Evolutionary conservation across 2,113 vertebrate genomes (phyloP), one percentile per base, ranked within the genome.

Genomic region (Ancistrus triradiatus): DNA sequence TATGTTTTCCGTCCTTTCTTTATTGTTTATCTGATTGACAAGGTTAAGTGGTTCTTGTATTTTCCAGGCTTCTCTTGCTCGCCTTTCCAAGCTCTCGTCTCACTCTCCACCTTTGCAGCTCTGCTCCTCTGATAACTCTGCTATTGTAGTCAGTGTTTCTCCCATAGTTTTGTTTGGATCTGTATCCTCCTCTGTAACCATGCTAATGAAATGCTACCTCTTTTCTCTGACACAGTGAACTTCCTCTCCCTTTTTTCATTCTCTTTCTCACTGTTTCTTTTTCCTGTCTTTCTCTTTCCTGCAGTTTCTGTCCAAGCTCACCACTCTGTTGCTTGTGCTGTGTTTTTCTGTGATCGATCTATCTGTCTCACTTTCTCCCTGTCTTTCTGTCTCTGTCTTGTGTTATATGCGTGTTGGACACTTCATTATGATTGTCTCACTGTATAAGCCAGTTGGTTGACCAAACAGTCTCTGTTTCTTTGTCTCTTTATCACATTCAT

Each of bases 21-120:
- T 80, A 73, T 79, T 81, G 75, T 71, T 80, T 82, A 75, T 84
- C 82, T 77, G 76, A 88, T 78, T 87, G 86, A 87, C 83, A 66
- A 78, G 83, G 85, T 81, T 82, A 81, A 88, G 86, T 73, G 79
- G 84, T 77, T 88, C 79, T 88, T 88, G 77, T 85, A 74, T 89
- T n/a, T 87, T 88, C 66, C 85, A 89, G 87, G 83, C 87, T 81
- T 81, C 71, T 73, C 77, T 77, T 78, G 74, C 74, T 42, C 38
- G 59, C 33, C 38, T 57, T 57, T 33, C 17, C 77, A 81, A 78
- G 58, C 82, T 79, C 63, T 74, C 69, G 78, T 84, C 80, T 66
- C 78, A 77, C 63, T 73, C 63, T 78, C 77, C 82, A 85, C 82
- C 84, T 82, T 86, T 84, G 70, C 84, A 88, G 87, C 85, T 86